Evolutionary conservation across 1,140 invertebrate genomes (phyloP).

Genomic region (Zophobas morio): DNA sequence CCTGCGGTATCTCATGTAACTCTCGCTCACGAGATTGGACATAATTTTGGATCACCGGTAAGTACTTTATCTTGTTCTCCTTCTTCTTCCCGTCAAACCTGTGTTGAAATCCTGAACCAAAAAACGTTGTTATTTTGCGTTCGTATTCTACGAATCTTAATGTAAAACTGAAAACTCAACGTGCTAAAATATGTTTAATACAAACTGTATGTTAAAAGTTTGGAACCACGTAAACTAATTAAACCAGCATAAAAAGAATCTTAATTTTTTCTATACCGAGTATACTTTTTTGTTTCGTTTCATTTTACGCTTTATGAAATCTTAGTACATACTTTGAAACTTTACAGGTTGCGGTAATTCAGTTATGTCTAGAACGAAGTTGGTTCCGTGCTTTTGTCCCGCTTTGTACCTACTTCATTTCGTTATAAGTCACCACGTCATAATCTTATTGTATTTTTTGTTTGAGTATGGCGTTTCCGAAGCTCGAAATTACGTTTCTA

Average conservation of each 20-base stretch:
- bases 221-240: too few relatives aligned
- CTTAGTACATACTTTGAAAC: too few relatives aligned
- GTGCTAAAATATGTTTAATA: too few relatives aligned
- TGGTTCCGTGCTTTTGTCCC: neutral
- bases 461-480: slow-evolving; percentile 14
- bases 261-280: too few relatives aligned
- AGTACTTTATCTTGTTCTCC: slow-evolving; percentile 63
- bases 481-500: slow-evolving; percentile 32
- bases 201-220: too few relatives aligned
- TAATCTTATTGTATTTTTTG: slow-evolving; percentile 12
- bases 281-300: too few relatives aligned
- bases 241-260: too few relatives aligned
- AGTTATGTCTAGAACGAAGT: too few relatives aligned
- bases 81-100: neutral
- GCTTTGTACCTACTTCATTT: neutral
- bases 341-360: too few relatives aligned
- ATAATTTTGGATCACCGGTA: slow-evolving; percentile 98
- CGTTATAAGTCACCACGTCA: neutral
- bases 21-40: slow-evolving; percentile 98
- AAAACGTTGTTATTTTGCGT: neutral
- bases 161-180: too few relatives aligned
- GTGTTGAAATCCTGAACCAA: neutral
- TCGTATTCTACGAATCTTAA: too few relatives aligned
- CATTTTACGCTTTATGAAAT: too few relatives aligned
- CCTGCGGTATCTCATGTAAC: slow-evolving; percentile 98